Percentiles rank a stretch among this genome's conserved stretches.
Conservation (phyloP, 2,113 vertebrate species). For the Dissostichus mawsoni region DNA sequence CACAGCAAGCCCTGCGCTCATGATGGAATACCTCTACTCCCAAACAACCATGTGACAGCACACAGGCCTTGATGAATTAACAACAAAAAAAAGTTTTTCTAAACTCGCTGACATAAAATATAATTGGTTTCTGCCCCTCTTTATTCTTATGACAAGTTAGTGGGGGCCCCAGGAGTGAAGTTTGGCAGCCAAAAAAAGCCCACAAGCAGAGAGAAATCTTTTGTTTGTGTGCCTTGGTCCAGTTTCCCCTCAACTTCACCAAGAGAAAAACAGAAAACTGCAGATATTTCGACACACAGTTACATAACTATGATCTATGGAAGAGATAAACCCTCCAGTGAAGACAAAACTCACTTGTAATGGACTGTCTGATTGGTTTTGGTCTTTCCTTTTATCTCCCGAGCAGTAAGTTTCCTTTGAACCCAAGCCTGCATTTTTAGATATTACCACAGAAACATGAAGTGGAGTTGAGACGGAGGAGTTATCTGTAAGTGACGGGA, state of each 20-base stretch:
- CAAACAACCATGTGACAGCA: slow-evolving; percentile 66
- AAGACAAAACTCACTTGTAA: slow-evolving; percentile 35
- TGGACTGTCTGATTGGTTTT: slow-evolving; percentile 23
- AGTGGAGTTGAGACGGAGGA: neutral
- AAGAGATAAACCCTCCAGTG: slow-evolving; percentile 34
- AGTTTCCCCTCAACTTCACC: slow-evolving; percentile 36
- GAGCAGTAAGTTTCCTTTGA: slow-evolving; percentile 29
- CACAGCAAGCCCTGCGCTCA: slow-evolving; percentile 54
- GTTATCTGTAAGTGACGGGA: slow-evolving; percentile 19
- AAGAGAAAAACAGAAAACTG: slow-evolving; percentile 36
- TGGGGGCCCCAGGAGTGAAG: slow-evolving; percentile 21
- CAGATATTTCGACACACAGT: slow-evolving; percentile 46
- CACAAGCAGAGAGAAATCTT: slow-evolving; percentile 45
- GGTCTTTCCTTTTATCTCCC: slow-evolving; percentile 36
- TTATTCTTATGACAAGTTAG: slow-evolving; percentile 44
- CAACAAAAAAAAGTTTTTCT: slow-evolving; percentile 73
- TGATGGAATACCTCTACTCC: slow-evolving; percentile 66
- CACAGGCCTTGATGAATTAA: slow-evolving; percentile 73
- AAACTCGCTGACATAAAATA: slow-evolving; percentile 73
- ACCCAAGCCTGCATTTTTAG: slow-evolving; percentile 27
- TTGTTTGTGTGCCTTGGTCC: slow-evolving; percentile 54
- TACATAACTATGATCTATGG: slow-evolving; percentile 59
- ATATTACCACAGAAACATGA: slow-evolving; percentile 27
- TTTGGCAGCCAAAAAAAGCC: slow-evolving; percentile 23
- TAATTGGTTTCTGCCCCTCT: slow-evolving; percentile 57